Evolutionary conservation across 2,888 invertebrate species (phyloP), one percentile per base, ranked within the genome.

Genomic region (Uloborus plumipes): DNA sequence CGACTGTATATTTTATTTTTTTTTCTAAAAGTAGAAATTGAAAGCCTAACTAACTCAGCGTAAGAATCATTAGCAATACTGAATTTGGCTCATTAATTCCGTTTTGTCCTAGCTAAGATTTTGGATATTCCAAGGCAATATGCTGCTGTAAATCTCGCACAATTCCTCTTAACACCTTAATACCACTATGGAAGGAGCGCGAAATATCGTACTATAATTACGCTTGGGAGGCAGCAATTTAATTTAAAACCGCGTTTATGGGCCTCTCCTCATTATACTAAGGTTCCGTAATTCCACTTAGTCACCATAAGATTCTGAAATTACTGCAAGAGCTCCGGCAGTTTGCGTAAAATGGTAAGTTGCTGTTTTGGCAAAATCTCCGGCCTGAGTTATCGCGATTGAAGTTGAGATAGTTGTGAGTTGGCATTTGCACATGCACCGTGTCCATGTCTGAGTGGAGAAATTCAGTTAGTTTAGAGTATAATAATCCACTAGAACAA

Each of bases 241-340:
- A 75, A 67, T 75, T 75, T 67, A 75, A 76, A 76, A 61, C 75
- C 61, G 26, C 65, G 65, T 74, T 74, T 58, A 66, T 58, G 61
- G 50, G 47, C 55, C 65, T 66, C 50, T 39, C 39, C 75, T 76
- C 75, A 76, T 76, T 76, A 67, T 61, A 26, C 61, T 67, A 76
- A 74, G 66, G 66, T 58, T 59, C 67, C 59, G 61, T 76, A 67
- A 74, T 58, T 66, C 74, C 53, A 50, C 26, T 14, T 20, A 61
- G 50, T 47, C 59, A 61, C 49, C 61, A 58, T 59, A 22, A 72
- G 58, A 49, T 47, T 20, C 47, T 55, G n/a, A 55, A 55, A 20
- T 55, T 55, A 55, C 20, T 55, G 39, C 16, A 6, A 20, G n/a
- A n/a, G n/a, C 55, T 55, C 55, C 16, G n/a, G 55, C 55, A 55